phyloP scores from a whole-genome alignment of 2,888 invertebrate species.

The Orchesellides sinensis region DNA sequence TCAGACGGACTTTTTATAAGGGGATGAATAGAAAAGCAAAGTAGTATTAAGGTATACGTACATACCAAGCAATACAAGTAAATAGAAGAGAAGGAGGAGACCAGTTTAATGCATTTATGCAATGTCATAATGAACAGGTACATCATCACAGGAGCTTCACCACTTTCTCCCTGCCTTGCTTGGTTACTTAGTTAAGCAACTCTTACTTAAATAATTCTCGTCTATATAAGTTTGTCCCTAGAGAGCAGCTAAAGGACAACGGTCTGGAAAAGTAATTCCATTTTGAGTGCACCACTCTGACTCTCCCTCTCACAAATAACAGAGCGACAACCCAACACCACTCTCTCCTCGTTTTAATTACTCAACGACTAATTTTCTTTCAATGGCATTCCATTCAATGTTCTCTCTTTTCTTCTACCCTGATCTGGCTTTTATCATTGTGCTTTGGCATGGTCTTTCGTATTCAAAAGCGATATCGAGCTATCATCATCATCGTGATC shows the following conservation, averaged over 20 bases:
- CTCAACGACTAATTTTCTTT: slow-evolving; percentile 69
- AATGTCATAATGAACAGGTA: slow-evolving; percentile 52
- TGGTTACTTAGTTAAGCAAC: too few relatives aligned
- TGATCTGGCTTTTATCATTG: background rate
- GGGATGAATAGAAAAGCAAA: too few relatives aligned
- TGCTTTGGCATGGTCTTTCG: background rate
- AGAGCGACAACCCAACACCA: background rate
- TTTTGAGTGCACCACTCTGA: slow-evolving; percentile 56
- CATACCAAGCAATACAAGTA: too few relatives aligned
- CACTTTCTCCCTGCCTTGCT: too few relatives aligned
- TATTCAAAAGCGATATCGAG: background rate
- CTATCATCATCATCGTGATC: background rate
- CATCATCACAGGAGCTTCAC: background rate
- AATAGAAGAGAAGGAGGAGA: background rate
- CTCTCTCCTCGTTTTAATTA: slow-evolving; percentile 72
- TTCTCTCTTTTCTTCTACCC: background rate
- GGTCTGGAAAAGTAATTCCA: slow-evolving; percentile 68
- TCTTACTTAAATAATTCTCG: slow-evolving; percentile 12
- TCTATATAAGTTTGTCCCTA: slow-evolving; percentile 12
- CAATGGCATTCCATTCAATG: slow-evolving; percentile 15
- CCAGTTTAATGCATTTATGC: too few relatives aligned
- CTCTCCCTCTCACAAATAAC: background rate
- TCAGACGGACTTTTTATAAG: too few relatives aligned
- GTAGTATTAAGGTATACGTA: too few relatives aligned
- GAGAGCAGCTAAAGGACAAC: slow-evolving; percentile 45